Evolutionary conservation across 2,113 vertebrate species (phyloP), one percentile per base, ranked within the genome.

Genomic region (Rattus rattus): DNA sequence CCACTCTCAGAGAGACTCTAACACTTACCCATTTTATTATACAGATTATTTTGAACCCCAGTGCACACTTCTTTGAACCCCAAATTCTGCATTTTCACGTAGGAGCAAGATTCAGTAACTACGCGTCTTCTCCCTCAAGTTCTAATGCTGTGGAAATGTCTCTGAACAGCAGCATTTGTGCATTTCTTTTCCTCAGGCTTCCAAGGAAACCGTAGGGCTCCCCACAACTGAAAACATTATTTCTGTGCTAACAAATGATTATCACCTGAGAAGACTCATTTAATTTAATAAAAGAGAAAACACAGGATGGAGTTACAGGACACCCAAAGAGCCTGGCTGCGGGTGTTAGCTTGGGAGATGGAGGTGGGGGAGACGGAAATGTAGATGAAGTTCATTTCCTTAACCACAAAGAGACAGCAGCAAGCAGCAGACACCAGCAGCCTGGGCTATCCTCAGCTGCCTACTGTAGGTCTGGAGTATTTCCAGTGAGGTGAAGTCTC

Each of bases 271-370:
- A 94, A 86, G 61, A 91, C 49, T 94, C 61, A 89, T 47, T 95
- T 87, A 47, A 65, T 96, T 70, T 69, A 96, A 85, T 90, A 86
- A 92, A 96, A 85, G 75, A 96, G 94, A 93, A 92, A 86, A 75
- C 39, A 88, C 3, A 97, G 67, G 67, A 33, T 5, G 94, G 70
- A 88, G 16, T 65, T 87, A 88, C 8, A 84, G 61, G 93, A 59
- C 33, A 61, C 43, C n/a, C 5, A 56, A 96, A 91, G 30, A 63
- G 30, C 43, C 19, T 75, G 28, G 90, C 49, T 79, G 80, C 12
- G 14, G 36, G 61, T 17, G 10, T 79, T 83, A 86, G 54, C 26
- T n/a, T 69, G 91, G 76, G 39, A 77, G 81, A 70, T 63, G 9
- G 36, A 33, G 61, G 7, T 36, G n/a, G 52, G 59, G 61, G 67